These are phyloP conservation scores for Rhabdomys dilectus DNA, from an alignment of 2,113 vertebrate genomes.

Conservation along the genomic window DNA sequence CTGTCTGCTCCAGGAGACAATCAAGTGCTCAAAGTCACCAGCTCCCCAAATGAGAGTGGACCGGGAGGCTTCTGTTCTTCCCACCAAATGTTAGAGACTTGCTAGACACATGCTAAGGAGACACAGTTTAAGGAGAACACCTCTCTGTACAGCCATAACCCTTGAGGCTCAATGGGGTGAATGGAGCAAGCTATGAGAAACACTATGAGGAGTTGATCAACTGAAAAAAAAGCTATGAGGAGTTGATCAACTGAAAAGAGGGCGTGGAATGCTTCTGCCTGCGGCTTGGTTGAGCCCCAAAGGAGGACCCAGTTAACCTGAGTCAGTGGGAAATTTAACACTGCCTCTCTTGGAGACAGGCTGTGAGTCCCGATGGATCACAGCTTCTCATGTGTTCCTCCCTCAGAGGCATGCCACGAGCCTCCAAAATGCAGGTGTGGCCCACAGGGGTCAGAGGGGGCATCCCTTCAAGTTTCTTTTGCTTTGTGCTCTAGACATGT, in stretches of 20 bases:
- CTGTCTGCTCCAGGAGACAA: background rate
- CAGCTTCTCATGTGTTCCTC: background rate
- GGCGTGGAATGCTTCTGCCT: background rate
- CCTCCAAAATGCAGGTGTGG: background rate
- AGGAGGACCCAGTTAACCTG: background rate
- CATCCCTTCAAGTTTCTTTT: background rate
- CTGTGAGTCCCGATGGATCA: background rate
- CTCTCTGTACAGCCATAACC: background rate
- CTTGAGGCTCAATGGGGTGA: too few relatives aligned
- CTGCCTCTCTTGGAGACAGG: background rate
- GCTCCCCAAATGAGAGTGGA: background rate
- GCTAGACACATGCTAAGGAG: background rate
- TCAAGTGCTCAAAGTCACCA: background rate
- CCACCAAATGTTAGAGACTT: background rate
- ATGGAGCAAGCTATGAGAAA: fast-evolving
- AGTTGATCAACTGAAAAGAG: background rate
- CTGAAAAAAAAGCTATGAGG: too few relatives aligned
- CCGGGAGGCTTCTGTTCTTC: background rate
- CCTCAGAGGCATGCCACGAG: background rate
- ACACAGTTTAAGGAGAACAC: background rate
- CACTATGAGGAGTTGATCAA: background rate
- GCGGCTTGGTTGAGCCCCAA: background rate
- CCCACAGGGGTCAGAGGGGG: background rate
- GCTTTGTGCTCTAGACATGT: background rate
- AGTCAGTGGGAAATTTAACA: background rate